These are phyloP conservation scores for Axinella damicornis DNA, from an alignment of 37 sponge, comb jelly and placozoan species.

Conservation along the genomic window DNA sequence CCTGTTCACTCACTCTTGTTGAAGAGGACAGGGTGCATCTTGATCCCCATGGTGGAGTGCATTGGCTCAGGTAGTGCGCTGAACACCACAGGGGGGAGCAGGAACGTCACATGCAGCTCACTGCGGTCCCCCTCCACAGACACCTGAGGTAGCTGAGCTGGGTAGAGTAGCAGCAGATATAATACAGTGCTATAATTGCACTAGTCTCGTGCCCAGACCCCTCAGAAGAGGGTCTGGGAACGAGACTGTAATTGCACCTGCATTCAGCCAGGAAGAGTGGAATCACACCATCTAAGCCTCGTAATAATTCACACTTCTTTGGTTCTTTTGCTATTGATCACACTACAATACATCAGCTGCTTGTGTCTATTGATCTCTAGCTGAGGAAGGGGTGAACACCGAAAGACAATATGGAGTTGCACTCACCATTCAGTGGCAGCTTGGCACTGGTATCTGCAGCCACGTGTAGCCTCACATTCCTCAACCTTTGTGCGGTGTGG, in stretches of 20 bases:
- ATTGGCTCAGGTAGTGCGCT: conserved; percentile 36
- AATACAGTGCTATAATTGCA: no score
- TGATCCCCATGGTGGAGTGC: conserved; percentile 13
- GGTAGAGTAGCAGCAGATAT: neutral
- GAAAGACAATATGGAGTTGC: neutral
- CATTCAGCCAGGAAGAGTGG: no score
- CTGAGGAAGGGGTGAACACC: no score
- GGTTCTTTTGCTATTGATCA: no score
- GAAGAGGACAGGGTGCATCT: conserved; percentile 65
- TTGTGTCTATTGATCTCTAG: no score
- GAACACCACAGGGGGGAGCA: conserved; percentile 25
- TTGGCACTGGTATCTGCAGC: neutral
- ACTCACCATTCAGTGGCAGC: conserved; percentile 18
- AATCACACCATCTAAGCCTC: no score
- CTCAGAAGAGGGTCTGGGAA: no score
- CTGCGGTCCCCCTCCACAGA: conserved; percentile 35
- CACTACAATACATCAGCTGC: no score
- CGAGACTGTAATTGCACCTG: no score
- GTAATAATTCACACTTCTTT: no score
- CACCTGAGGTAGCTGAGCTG: conserved; percentile 57
- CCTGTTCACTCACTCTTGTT: conserved; percentile 61
- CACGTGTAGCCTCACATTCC: conserved; percentile 1
- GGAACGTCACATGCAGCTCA: conserved; percentile 45
- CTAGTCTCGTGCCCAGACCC: no score
- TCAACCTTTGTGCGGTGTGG: neutral